Evolutionary conservation across 2,888 invertebrate species (phyloP), one percentile per base, ranked within the genome.

Genomic region (Rosalia funebris): DNA sequence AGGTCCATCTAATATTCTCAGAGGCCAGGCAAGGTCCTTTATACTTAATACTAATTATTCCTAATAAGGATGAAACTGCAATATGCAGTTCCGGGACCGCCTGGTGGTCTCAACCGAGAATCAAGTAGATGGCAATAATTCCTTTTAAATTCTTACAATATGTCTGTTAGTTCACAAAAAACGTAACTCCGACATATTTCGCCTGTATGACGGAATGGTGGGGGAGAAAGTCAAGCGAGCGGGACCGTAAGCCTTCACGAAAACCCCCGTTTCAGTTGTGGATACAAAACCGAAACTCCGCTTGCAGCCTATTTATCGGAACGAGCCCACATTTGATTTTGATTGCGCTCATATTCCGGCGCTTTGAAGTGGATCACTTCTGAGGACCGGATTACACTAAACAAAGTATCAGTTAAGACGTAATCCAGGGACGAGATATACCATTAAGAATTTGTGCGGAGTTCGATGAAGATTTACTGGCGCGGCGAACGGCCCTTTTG

Each of bases 271-370:
- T 15, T 12, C 45, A 53, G 20, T 53, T 39, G 17, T 37, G 37
- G 42, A 59, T 54, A 47, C 42, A 48, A 37, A 48, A 32, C 20
- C 57, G 46, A 46, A 32, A 52, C 50, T 58, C 62, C 41, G 60
- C 57, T 75, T 68, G 69, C 50, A 62, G 76, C 75, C 77, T 78
- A 77, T 77, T 78, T 76, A 76, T 72, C 74, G 74, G 72, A 78
- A 76, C 72, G 76, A 75, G 72, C 75, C 77, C 75, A 78, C 77
- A 77, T 78, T 77, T 77, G 79, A 79, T 77, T 77, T 76, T 77
- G 79, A 79, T 79, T 79, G 78, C 72, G 74, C 73, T 75, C 75
- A 74, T 75, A 75, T 77, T 75, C 73, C 53, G 20, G 73, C 71
- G 74, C 77, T 77, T 76, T 77, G 74, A 76, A 76, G 76, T 75